Evolutionary conservation across 2,888 invertebrate species (phyloP), one percentile per base, ranked within the genome.

Genomic region (Acleris emargana): DNA sequence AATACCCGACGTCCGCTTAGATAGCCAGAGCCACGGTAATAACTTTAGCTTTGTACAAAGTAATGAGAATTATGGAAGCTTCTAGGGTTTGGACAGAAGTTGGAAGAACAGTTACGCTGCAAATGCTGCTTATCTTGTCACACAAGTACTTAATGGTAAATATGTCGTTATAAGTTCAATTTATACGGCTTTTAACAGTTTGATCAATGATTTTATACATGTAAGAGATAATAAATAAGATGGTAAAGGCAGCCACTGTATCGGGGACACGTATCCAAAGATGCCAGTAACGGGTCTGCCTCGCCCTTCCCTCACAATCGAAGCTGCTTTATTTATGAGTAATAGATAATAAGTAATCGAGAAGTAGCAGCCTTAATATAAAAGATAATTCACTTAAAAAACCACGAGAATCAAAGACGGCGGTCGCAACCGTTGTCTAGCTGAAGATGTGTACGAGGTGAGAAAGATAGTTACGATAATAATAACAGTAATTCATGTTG

Each of bases 281-380:
- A 73, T n/a, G 53, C 72, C 71, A 67, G 70, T 78, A 78, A 78
- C 77, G 76, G 78, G 75, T 55, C 67, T 60, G 72, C 69, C 71
- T 70, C 73, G 68, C 75, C 75, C 74, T 73, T 61, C 58, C 62
- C 20, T 18, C 62, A 55, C 62, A 57, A 50, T 43, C 55, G 43
- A 50, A 18, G 22, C 22, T 50, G 22, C 53, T 47, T 57, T 57
- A 57, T 58, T 32, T 47, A 47, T 38, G 2, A 13, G 20, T 9
- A 13, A 18, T 20, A 49, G 47, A 49, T 49, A 49, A 25, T 28
- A 17, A 47, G 17, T 49, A 62, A 50, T 55, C 55, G 55, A 43
- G 50, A 20, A 64, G 50, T 49, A 49, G 18, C 13, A 58, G 49
- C 16, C 18, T 32, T 58, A 47, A 58, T 38, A 38, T 38, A 38